A percentile compares a stretch with the other conserved stretches of the same genome.
Conservation (phyloP, 2,888 invertebrate species). For the Andrena hattorfiana region DNA sequence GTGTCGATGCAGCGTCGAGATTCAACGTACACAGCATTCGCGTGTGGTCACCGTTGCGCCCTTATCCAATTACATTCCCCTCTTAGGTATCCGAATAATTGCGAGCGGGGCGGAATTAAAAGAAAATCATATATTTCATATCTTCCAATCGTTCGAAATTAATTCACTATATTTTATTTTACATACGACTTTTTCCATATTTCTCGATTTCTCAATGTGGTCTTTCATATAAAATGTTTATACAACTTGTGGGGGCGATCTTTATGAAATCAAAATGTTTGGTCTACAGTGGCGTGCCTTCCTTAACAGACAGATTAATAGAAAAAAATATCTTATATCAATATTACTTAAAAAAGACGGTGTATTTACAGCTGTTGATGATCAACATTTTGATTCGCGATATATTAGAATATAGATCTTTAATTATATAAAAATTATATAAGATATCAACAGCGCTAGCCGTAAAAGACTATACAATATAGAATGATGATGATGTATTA, state of each 20-base stretch:
- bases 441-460: constrained; percentile 43
- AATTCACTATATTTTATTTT: constrained; percentile 1
- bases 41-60: not conserved
- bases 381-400: constrained; percentile 5
- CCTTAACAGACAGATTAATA: not conserved
- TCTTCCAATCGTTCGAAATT: not conserved
- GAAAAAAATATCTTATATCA: constrained; percentile 36
- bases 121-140: not conserved
- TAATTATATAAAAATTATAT: constrained; percentile 56
- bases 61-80: constrained; percentile 10
- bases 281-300: too few species aligned
- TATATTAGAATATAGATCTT: constrained; percentile 26
- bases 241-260: not conserved
- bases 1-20: constrained; percentile 42
- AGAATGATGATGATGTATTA: constrained; percentile 44
- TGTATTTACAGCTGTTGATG: constrained; percentile 46
- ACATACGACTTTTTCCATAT: not conserved
- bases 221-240: not conserved
- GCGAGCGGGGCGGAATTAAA: not conserved
- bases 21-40: not conserved
- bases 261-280: not conserved
- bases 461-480: constrained; percentile 21
- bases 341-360: constrained; percentile 34
- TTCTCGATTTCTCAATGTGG: not conserved
- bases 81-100: constrained; percentile 1